Evolutionary conservation across 2,888 invertebrate genomes (phyloP).

Genomic region (Heliconius aoede): DNA sequence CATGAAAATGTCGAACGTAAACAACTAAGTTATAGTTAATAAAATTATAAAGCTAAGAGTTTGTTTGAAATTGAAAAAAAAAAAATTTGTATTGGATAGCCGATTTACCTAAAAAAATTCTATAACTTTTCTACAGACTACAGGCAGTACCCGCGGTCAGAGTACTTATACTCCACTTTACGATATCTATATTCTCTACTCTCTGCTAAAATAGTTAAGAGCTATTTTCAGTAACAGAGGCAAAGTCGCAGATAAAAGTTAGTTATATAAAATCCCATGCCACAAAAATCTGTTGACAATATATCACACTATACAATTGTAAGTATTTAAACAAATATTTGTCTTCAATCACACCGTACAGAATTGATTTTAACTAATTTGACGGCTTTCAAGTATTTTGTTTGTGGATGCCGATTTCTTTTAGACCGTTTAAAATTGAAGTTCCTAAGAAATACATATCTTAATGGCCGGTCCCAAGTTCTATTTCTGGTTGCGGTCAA

Average conservation of each 20-base stretch:
- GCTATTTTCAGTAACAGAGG: too few relatives aligned
- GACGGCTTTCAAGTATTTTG: slow-evolving; percentile 57
- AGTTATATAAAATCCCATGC: neutral
- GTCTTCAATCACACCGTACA: slow-evolving; percentile 60
- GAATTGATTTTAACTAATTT: slow-evolving; percentile 57
- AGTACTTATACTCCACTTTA: too few relatives aligned
- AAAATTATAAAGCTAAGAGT: too few relatives aligned
- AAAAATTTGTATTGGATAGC: too few relatives aligned
- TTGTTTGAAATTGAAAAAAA: too few relatives aligned
- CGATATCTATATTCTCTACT: too few relatives aligned
- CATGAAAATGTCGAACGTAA: too few relatives aligned
- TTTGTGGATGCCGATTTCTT: slow-evolving; percentile 40
- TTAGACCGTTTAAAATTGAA: neutral
- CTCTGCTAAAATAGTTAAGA: too few relatives aligned
- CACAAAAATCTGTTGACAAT: slow-evolving; percentile 3
- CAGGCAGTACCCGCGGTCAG: too few relatives aligned
- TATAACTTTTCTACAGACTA: too few relatives aligned
- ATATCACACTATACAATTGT: slow-evolving; percentile 9
- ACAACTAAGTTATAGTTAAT: too few relatives aligned
- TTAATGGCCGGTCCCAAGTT: neutral
- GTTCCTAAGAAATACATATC: neutral
- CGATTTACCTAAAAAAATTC: too few relatives aligned
- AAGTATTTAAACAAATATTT: slow-evolving; percentile 54
- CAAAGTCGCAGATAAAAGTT: neutral
- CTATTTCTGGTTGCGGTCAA: neutral